Base-by-base conservation (phyloP, 1,140 invertebrate species). In the Ladona fulva region DNA sequence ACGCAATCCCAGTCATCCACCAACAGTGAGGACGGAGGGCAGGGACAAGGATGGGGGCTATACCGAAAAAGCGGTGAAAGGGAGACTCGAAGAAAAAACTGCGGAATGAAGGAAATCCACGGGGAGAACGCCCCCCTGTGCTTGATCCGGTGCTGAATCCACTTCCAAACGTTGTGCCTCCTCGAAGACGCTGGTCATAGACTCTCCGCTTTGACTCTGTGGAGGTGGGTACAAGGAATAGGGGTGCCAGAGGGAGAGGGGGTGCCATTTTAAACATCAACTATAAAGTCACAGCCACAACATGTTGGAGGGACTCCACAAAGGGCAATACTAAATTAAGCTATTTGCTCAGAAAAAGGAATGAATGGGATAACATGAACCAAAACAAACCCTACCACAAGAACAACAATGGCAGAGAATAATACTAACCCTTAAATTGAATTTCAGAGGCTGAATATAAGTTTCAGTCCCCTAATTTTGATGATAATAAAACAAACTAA, bases 31-130 rank as follows among this genome's bases (percentile, higher is more conserved):
- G 24, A 8, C 8, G 16, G 74, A 24, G 12, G 24, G 24, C 8
- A 75, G 12, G 24, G 24, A 3, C 1, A 75, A 75, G 29, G 29
- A 37, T 25, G 12, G 5, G 37, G 25, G 37, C 76, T 77, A 81
- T 93, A 94, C 93, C 93, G 87, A 94, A 94, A 85, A 90, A 91
- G 87, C 92, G 91, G 85, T 93, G 92, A 85, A 94, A 94, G 83
- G 93, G 92, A 81, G 91, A 90, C 86, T 94, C 93, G 87, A 93
- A 94, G 88, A 90, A 91, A 88, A 66, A 66, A 66, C 52, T 66
- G 52, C 52, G 52, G 52, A 66, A 66, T 66, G 52, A 66, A 66
- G 52, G 52, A 66, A 66, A 66, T 66, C 52, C 52, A 66, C 52
- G 52, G 52, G 52, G 52, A 66, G 52, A 66, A 66, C 52, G 52